Conservation (phyloP, 2,888 invertebrate genomes). For the Cinara cedri region DNA sequence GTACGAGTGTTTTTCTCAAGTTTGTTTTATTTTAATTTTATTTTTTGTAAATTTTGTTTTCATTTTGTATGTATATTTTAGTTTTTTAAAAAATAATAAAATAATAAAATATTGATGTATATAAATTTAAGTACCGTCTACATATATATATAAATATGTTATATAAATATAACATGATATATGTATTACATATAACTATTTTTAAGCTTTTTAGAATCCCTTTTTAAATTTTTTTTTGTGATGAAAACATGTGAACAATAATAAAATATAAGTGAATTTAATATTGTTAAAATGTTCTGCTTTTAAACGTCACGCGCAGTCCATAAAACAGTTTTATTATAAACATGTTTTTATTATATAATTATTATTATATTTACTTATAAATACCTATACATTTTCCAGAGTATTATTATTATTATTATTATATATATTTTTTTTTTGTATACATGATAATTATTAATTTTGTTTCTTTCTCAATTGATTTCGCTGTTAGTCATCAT, state of each 20-base stretch:
- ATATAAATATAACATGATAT: conserved; percentile 26
- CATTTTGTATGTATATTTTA: conserved; percentile 38
- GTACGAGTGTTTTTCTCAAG: conserved; percentile 44
- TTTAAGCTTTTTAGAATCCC: conserved; percentile 29
- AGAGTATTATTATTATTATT: conserved; percentile 28
- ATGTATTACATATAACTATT: conserved; percentile 5
- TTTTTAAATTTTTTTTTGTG: conserved; percentile 44
- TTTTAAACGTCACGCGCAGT: conserved; percentile 18
- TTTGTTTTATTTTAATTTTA: conserved; percentile 37
- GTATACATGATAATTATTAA: conserved; percentile 11
- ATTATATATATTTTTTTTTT: not conserved
- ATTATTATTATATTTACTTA: conserved; percentile 29
- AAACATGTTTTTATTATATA: too few relatives aligned
- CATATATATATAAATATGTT: too few relatives aligned
- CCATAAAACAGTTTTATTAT: too few relatives aligned
- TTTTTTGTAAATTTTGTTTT: conserved; percentile 52
- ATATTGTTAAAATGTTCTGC: conserved; percentile 15
- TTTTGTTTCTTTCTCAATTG: conserved; percentile 41
- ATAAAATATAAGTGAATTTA: conserved; percentile 8
- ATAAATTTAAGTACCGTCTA: conserved; percentile 33
- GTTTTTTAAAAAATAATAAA: conserved; percentile 12
- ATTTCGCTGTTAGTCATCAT: conserved; percentile 52
- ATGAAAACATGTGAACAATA: conserved; percentile 20
- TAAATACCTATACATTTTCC: conserved; percentile 19
- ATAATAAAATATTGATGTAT: conserved; percentile 10